Conservation (phyloP, 2,797 vertebrate genomes). For the Octomys mimax region DNA sequence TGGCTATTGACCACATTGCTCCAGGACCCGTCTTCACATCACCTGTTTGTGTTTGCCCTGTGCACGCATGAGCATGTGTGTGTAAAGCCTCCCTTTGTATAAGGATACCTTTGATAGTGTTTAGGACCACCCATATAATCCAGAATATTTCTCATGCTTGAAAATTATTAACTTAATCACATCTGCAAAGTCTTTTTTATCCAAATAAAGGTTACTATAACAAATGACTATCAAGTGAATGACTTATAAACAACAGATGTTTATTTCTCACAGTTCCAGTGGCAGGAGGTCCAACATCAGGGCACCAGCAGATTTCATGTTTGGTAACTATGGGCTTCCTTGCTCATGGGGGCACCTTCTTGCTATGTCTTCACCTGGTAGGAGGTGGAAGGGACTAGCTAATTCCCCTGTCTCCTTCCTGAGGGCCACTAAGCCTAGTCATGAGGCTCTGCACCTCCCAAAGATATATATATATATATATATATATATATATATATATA, state of each 20-base stretch:
- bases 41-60: background rate
- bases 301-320: background rate
- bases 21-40: background rate
- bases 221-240: background rate
- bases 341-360: background rate
- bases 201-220: background rate
- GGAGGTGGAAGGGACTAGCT: background rate
- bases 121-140: background rate
- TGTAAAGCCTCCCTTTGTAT: background rate
- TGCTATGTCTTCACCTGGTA: background rate
- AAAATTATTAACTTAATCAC: background rate
- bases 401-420: background rate
- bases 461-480: too few species aligned
- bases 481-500: too few species aligned
- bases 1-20: background rate
- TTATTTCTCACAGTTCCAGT: background rate
- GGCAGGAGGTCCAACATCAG: background rate
- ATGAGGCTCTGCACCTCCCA: background rate
- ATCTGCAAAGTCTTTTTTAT: background rate
- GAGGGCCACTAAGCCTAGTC: background rate
- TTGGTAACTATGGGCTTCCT: background rate
- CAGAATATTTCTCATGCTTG: background rate
- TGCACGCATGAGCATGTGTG: too few species aligned
- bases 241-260: background rate
- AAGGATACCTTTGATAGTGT: background rate